Evolutionary conservation across 2,797 vertebrate species (phyloP), one percentile per base, ranked within the genome.

Genomic region (Falco cherrug): DNA sequence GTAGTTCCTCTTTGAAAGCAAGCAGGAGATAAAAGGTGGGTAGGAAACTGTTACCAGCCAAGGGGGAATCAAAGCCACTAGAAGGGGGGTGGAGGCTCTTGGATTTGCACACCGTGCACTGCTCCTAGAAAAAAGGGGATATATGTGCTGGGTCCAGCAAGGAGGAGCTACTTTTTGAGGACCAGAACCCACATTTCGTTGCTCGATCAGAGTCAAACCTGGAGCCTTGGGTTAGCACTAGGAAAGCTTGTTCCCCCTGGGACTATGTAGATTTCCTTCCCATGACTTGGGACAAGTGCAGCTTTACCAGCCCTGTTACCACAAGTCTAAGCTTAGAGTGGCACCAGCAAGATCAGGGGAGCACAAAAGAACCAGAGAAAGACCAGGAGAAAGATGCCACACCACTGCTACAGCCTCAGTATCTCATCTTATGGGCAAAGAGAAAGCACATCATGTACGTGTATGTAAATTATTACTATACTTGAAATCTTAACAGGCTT

Each of bases 71-170:
- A n/a, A 35, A 3, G 54, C n/a, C 39, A 64, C 21, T 33, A 51
- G 26, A 37, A 43, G 25, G 18, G 7, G 13, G 16, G 65, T n/a
- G 19, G 10, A 3, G 19, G 39, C 28, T 45, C 51, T 50, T 41
- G 19, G 31, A 19, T 13, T 82, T 41, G 31, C 20, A 50, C 1
- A 0, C 33, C 29, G 9, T 25, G 29, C 45, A 4, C 16, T 21
- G 17, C 7, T 41, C 16, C 39, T 57, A 50, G 20, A 63, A 56
- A 39, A 69, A 81, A 61, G 22, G 16, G 1, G 39, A 80, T 28
- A 43, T 4, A 1, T 2, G 0, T 11, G 2, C 21, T 33, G 25
- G 22, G 43, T 31, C 35, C 64, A 45, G 18, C 21, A 33, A 37
- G 50, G 26, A 76, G 39, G 8, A 56, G 3, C 18, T 43, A 54